Conservation (phyloP, 2,888 invertebrate genomes). For the Drosophila algonquin region DNA sequence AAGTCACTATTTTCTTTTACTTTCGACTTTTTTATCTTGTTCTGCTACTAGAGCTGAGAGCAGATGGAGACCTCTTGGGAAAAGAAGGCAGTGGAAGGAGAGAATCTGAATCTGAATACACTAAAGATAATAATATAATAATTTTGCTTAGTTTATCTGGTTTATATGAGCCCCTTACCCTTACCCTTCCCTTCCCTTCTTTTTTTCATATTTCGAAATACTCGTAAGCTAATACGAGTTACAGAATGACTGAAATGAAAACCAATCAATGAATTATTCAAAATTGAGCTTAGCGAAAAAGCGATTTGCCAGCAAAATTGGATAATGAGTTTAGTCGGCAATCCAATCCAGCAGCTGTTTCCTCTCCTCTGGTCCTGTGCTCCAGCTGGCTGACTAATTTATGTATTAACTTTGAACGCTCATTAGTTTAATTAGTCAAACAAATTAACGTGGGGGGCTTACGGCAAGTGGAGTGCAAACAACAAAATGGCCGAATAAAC, state of each 20-base stretch:
- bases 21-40: no score
- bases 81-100: no score
- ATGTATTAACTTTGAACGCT: slow-evolving; percentile 83
- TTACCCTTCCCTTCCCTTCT: no score
- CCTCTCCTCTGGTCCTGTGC: background rate
- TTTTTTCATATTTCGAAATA: background rate
- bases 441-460: slow-evolving; percentile 82
- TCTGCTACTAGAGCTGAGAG: no score
- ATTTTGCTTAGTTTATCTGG: no score
- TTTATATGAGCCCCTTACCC: no score
- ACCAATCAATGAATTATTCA: slow-evolving; percentile 18
- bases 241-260: slow-evolving; percentile 9
- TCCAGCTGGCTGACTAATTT: slow-evolving; percentile 66
- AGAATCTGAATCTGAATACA: no score
- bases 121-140: no score
- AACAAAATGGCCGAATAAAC: slow-evolving; percentile 77
- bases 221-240: background rate
- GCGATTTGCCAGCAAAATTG: slow-evolving; percentile 58
- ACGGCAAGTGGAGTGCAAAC: slow-evolving; percentile 75
- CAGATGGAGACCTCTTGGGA: no score
- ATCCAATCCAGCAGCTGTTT: slow-evolving; percentile 4
- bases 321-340: slow-evolving; percentile 41
- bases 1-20: no score
- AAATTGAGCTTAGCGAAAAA: slow-evolving; percentile 40
- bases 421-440: slow-evolving; percentile 83